Conservation (phyloP, 2,797 vertebrate genomes). For the Onychomys leucogaster region DNA sequence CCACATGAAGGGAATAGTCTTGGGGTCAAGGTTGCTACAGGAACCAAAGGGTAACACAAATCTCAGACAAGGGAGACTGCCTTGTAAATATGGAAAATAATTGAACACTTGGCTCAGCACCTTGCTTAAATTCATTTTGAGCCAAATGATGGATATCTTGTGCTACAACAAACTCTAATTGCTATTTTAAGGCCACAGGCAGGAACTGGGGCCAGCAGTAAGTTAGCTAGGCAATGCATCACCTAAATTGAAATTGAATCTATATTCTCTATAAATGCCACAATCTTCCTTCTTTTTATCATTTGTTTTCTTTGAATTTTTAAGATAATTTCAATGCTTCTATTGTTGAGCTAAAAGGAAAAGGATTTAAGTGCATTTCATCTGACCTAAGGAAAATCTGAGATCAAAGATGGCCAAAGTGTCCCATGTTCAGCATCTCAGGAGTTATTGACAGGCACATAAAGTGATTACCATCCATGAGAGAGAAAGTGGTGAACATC, state of each 20-base stretch:
- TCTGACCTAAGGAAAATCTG: background rate
- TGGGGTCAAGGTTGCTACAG: background rate
- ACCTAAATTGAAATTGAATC: conserved; percentile 5
- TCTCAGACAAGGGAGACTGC: background rate
- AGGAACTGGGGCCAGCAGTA: background rate
- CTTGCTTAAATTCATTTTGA: background rate
- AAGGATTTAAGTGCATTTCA: background rate
- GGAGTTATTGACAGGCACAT: background rate
- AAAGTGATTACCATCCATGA: background rate
- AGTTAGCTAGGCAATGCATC: background rate
- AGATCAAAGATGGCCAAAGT: background rate
- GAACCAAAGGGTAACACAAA: background rate
- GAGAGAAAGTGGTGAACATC: background rate
- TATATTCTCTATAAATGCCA: background rate
- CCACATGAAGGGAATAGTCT: background rate
- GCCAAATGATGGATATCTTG: background rate
- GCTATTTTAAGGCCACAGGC: background rate
- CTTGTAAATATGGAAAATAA: background rate
- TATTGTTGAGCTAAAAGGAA: background rate
- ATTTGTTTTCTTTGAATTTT: background rate
- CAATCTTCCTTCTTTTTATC: background rate
- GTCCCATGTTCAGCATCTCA: background rate
- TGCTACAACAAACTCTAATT: background rate
- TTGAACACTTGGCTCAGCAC: background rate
- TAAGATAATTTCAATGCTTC: background rate